A percentile compares a stretch with the other conserved stretches of the same genome.
Evolutionary conservation across 2,113 vertebrate species (phyloP).

Genomic region (Scomber scombrus): DNA sequence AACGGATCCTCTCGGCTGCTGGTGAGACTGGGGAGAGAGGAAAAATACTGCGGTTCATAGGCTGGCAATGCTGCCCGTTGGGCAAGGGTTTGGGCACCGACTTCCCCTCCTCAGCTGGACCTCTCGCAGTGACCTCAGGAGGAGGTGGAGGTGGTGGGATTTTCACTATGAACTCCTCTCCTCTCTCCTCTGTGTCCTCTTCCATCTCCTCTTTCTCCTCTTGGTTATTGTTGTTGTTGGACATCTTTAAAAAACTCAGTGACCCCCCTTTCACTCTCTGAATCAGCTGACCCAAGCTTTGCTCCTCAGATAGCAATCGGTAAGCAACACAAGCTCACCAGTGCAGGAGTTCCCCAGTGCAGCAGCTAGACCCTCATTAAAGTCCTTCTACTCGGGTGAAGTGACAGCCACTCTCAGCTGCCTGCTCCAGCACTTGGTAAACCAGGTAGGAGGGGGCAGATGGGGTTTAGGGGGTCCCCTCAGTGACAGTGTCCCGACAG

Average conservation of each 20-base stretch:
- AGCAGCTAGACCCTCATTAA: conserved; percentile 73
- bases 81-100: conserved; percentile 53
- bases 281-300: conserved; percentile 49
- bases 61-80: conserved; percentile 77
- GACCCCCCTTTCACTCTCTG: conserved; percentile 26
- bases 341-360: conserved; percentile 36
- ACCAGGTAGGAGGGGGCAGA: conserved; percentile 79
- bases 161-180: conserved; percentile 68
- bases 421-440: conserved; percentile 71
- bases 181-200: conserved; percentile 52
- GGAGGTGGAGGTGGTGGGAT: conserved; percentile 73
- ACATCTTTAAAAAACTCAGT: conserved; percentile 66
- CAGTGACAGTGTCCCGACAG: conserved; percentile 73
- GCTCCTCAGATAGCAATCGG: conserved; percentile 44
- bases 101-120: conserved; percentile 80
- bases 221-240: conserved; percentile 82
- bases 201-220: conserved; percentile 68
- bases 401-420: conserved; percentile 68
- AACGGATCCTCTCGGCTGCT: conserved; percentile 95
- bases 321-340: conserved; percentile 51
- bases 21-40: conserved; percentile 93
- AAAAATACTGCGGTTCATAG: conserved; percentile 93
- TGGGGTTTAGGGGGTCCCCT: conserved; percentile 75
- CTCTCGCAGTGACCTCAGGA: conserved; percentile 80
- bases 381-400: conserved; percentile 47